These are phyloP conservation scores for Trichonephila inaurata DNA, from an alignment of 1,140 invertebrate species.

Conservation along the genomic window DNA sequence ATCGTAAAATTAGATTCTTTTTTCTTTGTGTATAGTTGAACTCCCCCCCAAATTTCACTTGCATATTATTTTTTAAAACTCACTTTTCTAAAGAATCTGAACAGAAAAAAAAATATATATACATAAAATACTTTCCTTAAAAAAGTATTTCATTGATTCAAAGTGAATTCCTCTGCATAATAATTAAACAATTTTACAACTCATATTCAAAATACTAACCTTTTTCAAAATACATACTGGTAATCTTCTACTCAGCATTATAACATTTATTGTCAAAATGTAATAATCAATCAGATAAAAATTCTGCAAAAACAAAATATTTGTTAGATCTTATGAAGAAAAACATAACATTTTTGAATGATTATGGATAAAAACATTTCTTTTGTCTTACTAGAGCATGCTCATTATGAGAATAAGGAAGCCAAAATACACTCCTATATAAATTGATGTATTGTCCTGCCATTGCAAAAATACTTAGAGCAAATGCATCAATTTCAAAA, in stretches of 20 bases:
- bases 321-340: neutral
- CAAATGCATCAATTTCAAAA: slow-evolving; percentile 91
- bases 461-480: slow-evolving; percentile 87
- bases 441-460: slow-evolving; percentile 95
- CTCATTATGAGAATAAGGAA: slow-evolving; percentile 93
- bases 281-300: slow-evolving; percentile 96
- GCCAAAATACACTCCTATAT: slow-evolving; percentile 98
- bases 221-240: slow-evolving; percentile 85
- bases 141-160: too few relatives aligned
- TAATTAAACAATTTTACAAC: too few relatives aligned
- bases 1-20: too few relatives aligned
- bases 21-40: too few relatives aligned
- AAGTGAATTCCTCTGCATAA: too few relatives aligned
- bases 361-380: neutral
- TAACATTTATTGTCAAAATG: slow-evolving; percentile 89
- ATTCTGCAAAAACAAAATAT: slow-evolving; percentile 87
- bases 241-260: slow-evolving; percentile 89
- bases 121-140: too few relatives aligned
- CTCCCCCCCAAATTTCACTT: too few relatives aligned
- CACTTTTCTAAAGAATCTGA: too few relatives aligned
- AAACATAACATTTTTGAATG: neutral
- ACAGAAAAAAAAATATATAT: too few relatives aligned
- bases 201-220: slow-evolving; percentile 25
- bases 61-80: too few relatives aligned
- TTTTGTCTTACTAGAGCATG: slow-evolving; percentile 89